Evolutionary conservation across 2,888 invertebrate species (phyloP).

Genomic region (Antheraea yamamai): DNA sequence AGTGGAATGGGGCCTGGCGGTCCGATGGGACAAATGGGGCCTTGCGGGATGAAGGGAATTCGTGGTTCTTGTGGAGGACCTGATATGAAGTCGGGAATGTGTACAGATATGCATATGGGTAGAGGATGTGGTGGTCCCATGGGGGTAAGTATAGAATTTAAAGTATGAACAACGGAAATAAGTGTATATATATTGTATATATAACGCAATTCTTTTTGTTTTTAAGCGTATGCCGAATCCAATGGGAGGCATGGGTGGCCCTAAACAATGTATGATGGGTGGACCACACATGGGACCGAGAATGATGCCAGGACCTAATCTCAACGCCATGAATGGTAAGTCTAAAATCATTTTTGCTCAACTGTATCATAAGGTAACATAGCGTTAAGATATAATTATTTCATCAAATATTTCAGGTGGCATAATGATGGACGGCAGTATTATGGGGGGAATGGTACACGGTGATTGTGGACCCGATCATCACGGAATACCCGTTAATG

Average conservation of each 20-base stretch:
- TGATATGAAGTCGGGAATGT: slow-evolving; percentile 78
- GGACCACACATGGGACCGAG: slow-evolving; percentile 78
- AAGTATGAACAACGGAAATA: not conserved
- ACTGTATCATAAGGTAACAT: not conserved
- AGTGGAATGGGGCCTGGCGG: slow-evolving; percentile 72
- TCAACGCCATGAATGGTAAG: slow-evolving; percentile 78
- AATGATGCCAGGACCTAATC: slow-evolving; percentile 79
- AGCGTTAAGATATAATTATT: not conserved
- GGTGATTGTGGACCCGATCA: slow-evolving; percentile 75
- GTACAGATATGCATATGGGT: slow-evolving; percentile 79
- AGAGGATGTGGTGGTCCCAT: slow-evolving; percentile 78
- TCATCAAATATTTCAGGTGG: slow-evolving; percentile 54
- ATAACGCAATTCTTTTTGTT: slow-evolving; percentile 28
- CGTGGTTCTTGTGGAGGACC: slow-evolving; percentile 76
- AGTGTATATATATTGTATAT: slow-evolving; percentile 14
- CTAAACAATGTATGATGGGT: slow-evolving; percentile 79
- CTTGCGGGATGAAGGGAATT: slow-evolving; percentile 78
- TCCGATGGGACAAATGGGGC: slow-evolving; percentile 79
- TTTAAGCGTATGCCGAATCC: slow-evolving; percentile 78
- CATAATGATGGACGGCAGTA: slow-evolving; percentile 78
- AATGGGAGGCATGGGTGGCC: slow-evolving; percentile 79
- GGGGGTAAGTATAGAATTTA: slow-evolving; percentile 62
- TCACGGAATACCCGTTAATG: slow-evolving; percentile 68
- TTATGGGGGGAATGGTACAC: slow-evolving; percentile 73
- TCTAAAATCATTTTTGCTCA: slow-evolving; percentile 24